Conservation (phyloP, 1,140 invertebrate species). For the Apis dorsata region DNA sequence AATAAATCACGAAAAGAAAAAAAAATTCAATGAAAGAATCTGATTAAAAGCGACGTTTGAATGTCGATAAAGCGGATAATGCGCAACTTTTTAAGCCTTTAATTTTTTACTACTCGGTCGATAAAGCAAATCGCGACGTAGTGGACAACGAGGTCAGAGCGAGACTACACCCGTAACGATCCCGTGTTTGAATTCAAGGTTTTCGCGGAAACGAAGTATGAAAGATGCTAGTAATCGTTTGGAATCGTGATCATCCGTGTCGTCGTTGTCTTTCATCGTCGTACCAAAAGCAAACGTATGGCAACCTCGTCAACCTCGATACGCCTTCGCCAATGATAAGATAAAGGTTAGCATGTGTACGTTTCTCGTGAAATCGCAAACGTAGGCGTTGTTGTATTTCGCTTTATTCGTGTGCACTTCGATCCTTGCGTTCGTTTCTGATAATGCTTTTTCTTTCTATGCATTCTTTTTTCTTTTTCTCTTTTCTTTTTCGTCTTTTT, state of each 20-base stretch:
- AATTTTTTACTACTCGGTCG: slow-evolving; percentile 54
- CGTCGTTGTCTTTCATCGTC: slow-evolving; percentile 32
- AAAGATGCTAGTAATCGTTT: slow-evolving; percentile 29
- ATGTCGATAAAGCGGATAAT: slow-evolving; percentile 50
- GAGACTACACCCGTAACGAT: slow-evolving; percentile 34
- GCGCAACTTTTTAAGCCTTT: slow-evolving; percentile 30
- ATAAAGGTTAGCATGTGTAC: slow-evolving; percentile 71
- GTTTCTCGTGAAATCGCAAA: slow-evolving; percentile 19
- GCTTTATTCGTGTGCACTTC: slow-evolving; percentile 22
- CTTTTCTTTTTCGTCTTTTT: neutral
- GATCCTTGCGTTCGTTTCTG: slow-evolving; percentile 10
- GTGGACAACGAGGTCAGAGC: slow-evolving; percentile 2
- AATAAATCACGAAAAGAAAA: neutral
- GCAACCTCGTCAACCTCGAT: slow-evolving; percentile 65
- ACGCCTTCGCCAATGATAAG: slow-evolving; percentile 71
- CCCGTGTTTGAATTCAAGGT: slow-evolving; percentile 41
- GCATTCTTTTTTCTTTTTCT: neutral
- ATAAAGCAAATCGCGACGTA: slow-evolving; percentile 46
- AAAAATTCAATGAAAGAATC: neutral
- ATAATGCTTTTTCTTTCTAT: slow-evolving; percentile 42
- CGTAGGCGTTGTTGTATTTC: slow-evolving; percentile 48
- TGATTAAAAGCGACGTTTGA: neutral
- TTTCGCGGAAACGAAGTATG: slow-evolving; percentile 21
- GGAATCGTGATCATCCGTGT: slow-evolving; percentile 11
- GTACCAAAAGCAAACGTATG: slow-evolving; percentile 55